phyloP scores from a whole-genome alignment of 37 sponge, comb jelly and placozoan species.

The Halisarca cf. caerulea region DNA sequence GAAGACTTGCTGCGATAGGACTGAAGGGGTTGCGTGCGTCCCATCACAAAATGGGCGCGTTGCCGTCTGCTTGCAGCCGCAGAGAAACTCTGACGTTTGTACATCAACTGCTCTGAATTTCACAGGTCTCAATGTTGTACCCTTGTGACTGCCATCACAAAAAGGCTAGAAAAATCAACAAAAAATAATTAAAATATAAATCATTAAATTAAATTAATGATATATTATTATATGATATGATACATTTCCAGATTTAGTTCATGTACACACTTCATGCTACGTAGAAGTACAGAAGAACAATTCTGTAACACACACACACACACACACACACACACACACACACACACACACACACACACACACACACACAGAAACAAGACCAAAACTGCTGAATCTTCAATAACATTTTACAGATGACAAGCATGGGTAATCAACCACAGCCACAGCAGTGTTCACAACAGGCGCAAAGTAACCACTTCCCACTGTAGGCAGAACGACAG shows the following conservation, averaged over 20 bases:
- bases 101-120: conserved; percentile 58
- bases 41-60: conserved; percentile 76
- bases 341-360: conserved; percentile 28
- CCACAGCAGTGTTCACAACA: no score
- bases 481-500: no score
- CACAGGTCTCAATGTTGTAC: conserved; percentile 51
- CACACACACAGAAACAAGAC: not conserved
- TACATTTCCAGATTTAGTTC: no score
- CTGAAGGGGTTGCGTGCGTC: conserved; percentile 63
- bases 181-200: not conserved
- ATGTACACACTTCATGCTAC: not conserved
- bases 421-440: no score
- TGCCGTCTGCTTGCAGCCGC: conserved; percentile 81
- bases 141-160: conserved; percentile 77
- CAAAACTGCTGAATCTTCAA: no score
- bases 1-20: conserved; percentile 22
- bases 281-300: not conserved
- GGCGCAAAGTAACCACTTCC: no score
- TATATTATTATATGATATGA: no score
- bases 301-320: not conserved
- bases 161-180: conserved; percentile 44
- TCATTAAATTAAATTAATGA: not conserved
- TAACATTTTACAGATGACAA: no score
- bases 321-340: conserved; percentile 35
- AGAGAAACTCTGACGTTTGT: conserved; percentile 38